A percentile compares a stretch with the other conserved stretches of the same genome.
Conservation (phyloP, 2,888 invertebrate species). For the Panorpa germanica region DNA sequence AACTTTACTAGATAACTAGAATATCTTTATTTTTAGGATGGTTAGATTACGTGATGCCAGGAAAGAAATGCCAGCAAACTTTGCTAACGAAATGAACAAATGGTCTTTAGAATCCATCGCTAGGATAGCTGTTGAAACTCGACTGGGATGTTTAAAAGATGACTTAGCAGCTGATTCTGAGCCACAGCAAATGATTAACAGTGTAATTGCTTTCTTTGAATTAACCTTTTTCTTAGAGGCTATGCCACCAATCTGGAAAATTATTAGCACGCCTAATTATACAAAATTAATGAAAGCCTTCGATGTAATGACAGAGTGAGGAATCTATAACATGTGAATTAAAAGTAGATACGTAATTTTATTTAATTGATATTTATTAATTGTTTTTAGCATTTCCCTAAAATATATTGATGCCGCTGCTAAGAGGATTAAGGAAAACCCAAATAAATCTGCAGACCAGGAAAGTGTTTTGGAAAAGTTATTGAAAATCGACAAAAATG, state of each 20-base stretch:
- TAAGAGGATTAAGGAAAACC: neutral
- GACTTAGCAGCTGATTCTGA: neutral
- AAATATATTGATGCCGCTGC: neutral
- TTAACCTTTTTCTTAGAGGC: neutral
- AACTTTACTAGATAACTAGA: too few species aligned
- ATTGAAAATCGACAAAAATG: conserved; percentile 22
- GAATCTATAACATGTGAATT: too few species aligned
- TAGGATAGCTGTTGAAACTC: neutral
- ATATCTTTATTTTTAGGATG: neutral
- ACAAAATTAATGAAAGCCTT: conserved; percentile 17
- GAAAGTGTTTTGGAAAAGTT: conserved; percentile 27
- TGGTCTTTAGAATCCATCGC: conserved; percentile 4
- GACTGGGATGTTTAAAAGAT: neutral
- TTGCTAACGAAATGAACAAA: neutral
- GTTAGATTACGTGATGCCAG: neutral
- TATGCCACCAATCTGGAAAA: conserved; percentile 1
- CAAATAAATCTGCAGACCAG: conserved; percentile 12
- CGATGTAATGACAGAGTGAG: conserved; percentile 21
- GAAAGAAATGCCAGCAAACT: conserved; percentile 6
- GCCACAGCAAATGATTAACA: neutral
- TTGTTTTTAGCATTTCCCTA: neutral
- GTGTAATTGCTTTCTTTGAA: neutral
- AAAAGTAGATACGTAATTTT: too few species aligned
- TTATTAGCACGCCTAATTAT: conserved; percentile 11
- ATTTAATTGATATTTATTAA: too few species aligned